phyloP scores from a whole-genome alignment of 2,888 invertebrate species.

The Calameuta idolon region DNA sequence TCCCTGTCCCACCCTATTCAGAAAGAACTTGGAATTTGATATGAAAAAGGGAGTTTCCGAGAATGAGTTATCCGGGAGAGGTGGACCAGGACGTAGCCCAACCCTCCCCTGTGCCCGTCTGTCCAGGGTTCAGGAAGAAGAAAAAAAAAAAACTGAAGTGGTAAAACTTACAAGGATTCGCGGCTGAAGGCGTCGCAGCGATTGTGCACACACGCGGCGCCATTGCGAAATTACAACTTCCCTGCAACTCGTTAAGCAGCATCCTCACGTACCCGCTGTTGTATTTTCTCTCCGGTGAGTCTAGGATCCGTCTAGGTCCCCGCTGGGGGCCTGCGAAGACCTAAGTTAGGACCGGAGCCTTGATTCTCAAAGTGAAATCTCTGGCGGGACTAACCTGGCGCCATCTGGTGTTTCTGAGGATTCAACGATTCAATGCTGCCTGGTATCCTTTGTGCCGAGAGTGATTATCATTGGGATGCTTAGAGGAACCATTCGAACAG shows the following conservation, averaged over 20 bases:
- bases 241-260: not conserved
- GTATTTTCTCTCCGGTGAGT: not conserved
- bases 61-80: not conserved
- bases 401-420: not conserved
- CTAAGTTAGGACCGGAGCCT: not conserved
- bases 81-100: not conserved
- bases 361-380: not conserved
- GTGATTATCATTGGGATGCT: not conserved
- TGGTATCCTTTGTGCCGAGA: not conserved
- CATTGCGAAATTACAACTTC: not conserved
- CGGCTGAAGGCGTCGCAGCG: not conserved
- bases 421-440: not conserved
- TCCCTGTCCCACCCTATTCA: conserved; percentile 9
- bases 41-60: conserved; percentile 7
- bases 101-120: too few relatives aligned
- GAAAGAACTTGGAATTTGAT: conserved; percentile 19
- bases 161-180: not conserved
- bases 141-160: not conserved
- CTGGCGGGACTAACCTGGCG: not conserved
- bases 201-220: not conserved
- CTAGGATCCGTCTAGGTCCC: not conserved
- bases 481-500: too few relatives aligned
- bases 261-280: not conserved
- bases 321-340: not conserved
- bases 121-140: not conserved